Evolutionary conservation across 1,140 invertebrate genomes (phyloP).

Genomic region (Belonocnema kinseyi): DNA sequence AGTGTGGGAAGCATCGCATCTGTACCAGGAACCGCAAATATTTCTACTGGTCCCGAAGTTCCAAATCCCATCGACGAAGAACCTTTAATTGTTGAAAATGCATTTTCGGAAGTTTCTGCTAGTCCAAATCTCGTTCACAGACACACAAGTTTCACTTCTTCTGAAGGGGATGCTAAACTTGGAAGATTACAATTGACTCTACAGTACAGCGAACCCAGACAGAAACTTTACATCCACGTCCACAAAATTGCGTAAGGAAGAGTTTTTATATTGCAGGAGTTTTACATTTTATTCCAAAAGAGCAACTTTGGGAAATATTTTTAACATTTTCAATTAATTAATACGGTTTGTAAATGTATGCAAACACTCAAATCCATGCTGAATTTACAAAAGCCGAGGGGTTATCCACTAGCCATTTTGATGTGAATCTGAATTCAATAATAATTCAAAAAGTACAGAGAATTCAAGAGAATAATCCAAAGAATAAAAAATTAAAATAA

Average conservation of each 20-base stretch:
- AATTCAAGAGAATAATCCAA: too few relatives aligned
- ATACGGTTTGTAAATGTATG: too few relatives aligned
- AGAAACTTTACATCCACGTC: slow-evolving; percentile 87
- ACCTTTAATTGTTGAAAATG: slow-evolving; percentile 42
- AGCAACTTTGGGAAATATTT: too few relatives aligned
- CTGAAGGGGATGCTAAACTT: slow-evolving; percentile 81
- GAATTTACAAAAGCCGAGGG: too few relatives aligned
- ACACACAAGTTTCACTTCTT: slow-evolving; percentile 76
- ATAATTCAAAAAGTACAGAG: too few relatives aligned
- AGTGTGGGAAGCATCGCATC: slow-evolving; percentile 65
- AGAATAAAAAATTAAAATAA: too few relatives aligned
- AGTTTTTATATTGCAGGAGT: slow-evolving; percentile 56
- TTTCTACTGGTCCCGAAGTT: slow-evolving; percentile 48
- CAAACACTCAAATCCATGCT: too few relatives aligned
- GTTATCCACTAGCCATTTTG: too few relatives aligned
- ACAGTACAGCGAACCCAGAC: slow-evolving; percentile 88
- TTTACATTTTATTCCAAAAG: background rate
- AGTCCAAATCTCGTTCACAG: slow-evolving; percentile 65
- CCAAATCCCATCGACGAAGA: slow-evolving; percentile 61
- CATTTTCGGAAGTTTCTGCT: slow-evolving; percentile 52
- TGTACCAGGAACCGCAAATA: slow-evolving; percentile 49
- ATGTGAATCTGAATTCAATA: too few relatives aligned
- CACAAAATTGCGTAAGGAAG: slow-evolving; percentile 90
- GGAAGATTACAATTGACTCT: slow-evolving; percentile 90
- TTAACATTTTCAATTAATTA: too few relatives aligned